Percentiles rank a stretch among this genome's conserved stretches.
Conservation (phyloP, 2,888 invertebrate genomes). For the Lacanobia oleracea region DNA sequence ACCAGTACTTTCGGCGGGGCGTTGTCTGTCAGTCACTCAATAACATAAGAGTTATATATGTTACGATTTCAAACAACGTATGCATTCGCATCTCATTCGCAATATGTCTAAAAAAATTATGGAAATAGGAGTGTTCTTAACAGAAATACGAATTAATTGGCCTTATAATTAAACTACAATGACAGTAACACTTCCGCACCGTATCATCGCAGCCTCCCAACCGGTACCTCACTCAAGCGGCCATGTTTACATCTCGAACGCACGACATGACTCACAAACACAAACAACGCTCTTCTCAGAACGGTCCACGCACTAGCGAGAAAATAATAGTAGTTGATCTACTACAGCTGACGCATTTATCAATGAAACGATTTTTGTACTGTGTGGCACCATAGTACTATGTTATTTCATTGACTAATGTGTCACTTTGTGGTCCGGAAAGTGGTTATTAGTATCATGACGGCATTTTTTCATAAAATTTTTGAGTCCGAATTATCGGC, state of each 20-base stretch:
- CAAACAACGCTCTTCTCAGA: slow-evolving; percentile 27
- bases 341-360: not conserved
- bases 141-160: too few species aligned
- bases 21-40: too few species aligned
- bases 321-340: too few species aligned
- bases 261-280: not conserved
- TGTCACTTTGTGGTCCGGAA: not conserved
- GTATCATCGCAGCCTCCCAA: not conserved
- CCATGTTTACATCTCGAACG: slow-evolving; percentile 33
- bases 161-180: not conserved
- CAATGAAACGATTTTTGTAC: not conserved
- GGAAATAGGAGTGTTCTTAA: too few species aligned
- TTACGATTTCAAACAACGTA: too few species aligned
- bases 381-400: not conserved
- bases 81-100: too few species aligned
- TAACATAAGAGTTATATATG: too few species aligned
- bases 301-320: not conserved
- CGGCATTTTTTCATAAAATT: too few species aligned
- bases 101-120: too few species aligned
- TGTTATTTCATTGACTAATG: not conserved
- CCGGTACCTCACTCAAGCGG: slow-evolving; percentile 2
- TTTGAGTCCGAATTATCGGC: too few species aligned
- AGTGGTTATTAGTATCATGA: too few species aligned
- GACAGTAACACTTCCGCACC: not conserved
- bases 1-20: too few species aligned